Evolutionary conservation across 2,797 vertebrate genomes (phyloP).

Genomic region (Pelobates cultripes): DNA sequence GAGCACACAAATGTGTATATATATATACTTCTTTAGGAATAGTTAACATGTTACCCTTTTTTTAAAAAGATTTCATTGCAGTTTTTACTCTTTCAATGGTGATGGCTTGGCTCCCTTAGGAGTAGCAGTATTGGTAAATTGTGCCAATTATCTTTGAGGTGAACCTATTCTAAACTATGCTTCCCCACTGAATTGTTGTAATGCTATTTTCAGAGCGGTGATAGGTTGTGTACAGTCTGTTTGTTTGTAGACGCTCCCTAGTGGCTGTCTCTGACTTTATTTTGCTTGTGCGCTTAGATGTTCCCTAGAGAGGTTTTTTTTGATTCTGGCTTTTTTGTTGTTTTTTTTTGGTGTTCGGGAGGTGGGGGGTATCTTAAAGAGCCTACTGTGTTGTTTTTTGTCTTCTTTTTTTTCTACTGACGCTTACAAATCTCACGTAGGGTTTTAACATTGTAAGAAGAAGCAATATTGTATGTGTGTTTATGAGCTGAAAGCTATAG

Average conservation of each 20-base stretch:
- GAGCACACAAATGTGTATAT: too few species aligned
- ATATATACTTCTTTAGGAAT: not conserved
- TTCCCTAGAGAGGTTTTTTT: constrained; percentile 19
- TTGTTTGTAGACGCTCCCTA: constrained; percentile 48
- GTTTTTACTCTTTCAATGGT: not conserved
- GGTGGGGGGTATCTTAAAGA: not conserved
- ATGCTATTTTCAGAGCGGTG: constrained; percentile 22
- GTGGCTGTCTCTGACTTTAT: constrained; percentile 40
- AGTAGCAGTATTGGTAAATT: constrained; percentile 19
- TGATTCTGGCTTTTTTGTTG: not conserved
- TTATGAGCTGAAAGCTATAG: constrained; percentile 24
- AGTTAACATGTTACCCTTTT: not conserved
- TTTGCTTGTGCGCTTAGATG: constrained; percentile 24
- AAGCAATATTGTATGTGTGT: constrained; percentile 19
- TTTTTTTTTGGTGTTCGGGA: not conserved
- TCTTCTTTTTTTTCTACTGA: constrained; percentile 27
- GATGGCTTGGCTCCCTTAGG: constrained; percentile 12
- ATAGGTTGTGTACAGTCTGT: constrained; percentile 24
- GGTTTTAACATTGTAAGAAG: not conserved
- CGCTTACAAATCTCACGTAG: constrained; percentile 32
- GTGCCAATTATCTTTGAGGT: constrained; percentile 48
- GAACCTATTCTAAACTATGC: constrained; percentile 32
- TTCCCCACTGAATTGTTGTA: constrained; percentile 29
- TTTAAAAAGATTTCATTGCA: not conserved
- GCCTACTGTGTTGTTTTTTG: too few species aligned